These are phyloP conservation scores for Perdita meconis DNA, from an alignment of 2,888 invertebrate genomes.

Conservation along the genomic window DNA sequence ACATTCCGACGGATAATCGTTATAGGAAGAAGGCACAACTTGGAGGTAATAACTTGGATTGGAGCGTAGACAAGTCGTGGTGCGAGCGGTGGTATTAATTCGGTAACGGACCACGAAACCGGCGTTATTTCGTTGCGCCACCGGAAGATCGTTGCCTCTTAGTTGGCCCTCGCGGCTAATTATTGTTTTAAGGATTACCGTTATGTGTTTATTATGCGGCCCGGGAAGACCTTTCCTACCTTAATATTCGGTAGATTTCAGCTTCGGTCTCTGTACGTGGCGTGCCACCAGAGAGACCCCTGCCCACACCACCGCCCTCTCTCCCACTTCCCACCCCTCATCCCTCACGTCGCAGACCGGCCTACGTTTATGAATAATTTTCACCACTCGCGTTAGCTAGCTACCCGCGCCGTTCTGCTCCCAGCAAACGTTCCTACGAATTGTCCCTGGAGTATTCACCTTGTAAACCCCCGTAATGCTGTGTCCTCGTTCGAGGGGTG, in stretches of 20 bases:
- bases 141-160: conserved; percentile 71
- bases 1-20: conserved; percentile 57
- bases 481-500: conserved; percentile 50
- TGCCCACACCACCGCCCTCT: conserved; percentile 31
- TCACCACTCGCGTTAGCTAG: conserved; percentile 70
- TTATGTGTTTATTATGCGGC: conserved; percentile 84
- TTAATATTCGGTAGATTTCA: conserved; percentile 81
- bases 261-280: conserved; percentile 68
- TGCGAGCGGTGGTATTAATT: conserved; percentile 74
- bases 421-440: conserved; percentile 62
- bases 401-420: conserved; percentile 43
- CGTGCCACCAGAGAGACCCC: conserved; percentile 48
- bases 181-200: conserved; percentile 84
- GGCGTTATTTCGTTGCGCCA: conserved; percentile 62
- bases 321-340: conserved; percentile 56
- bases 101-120: conserved; percentile 75
- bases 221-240: conserved; percentile 71
- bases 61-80: conserved; percentile 57
- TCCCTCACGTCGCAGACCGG: conserved; percentile 60
- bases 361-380: conserved; percentile 83
- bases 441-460: conserved; percentile 59
- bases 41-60: conserved; percentile 48
- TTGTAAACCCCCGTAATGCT: conserved; percentile 61
- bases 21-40: conserved; percentile 67
- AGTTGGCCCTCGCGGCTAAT: conserved; percentile 79